Conservation (phyloP, 2,888 invertebrate species). For the Therioaphis trifolii region DNA sequence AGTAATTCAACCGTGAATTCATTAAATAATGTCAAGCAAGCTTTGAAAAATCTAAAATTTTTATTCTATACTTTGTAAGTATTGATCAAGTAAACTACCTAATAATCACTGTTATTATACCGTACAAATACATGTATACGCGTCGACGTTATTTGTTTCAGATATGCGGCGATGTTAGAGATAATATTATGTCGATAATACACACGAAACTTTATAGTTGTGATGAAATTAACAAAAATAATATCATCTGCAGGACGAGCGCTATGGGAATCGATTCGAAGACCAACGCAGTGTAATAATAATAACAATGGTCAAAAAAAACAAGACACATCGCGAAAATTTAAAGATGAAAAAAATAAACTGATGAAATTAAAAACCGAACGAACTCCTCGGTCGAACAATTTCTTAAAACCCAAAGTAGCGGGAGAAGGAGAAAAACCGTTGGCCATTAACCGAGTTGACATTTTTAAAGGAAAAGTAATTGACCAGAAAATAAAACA, state of each 20-base stretch:
- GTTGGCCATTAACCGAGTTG: not conserved
- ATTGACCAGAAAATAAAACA: not conserved
- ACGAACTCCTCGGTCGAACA: not conserved
- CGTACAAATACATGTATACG: not conserved
- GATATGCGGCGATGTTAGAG: not conserved
- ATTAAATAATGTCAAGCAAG: not conserved
- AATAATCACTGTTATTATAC: too few relatives aligned
- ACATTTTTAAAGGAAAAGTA: not conserved
- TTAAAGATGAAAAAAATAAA: not conserved
- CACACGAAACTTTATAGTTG: not conserved
- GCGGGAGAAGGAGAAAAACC: not conserved
- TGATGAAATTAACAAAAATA: slow-evolving; percentile 14
- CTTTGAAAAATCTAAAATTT: not conserved
- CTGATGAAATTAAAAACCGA: not conserved
- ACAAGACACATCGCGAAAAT: not conserved
- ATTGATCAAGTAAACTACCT: too few relatives aligned
- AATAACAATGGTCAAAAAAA: not conserved
- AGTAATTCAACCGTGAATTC: not conserved
- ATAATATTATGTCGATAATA: not conserved
- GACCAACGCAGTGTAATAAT: too few relatives aligned
- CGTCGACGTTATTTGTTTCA: slow-evolving; percentile 13
- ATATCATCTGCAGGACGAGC: not conserved
- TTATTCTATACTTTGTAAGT: too few relatives aligned
- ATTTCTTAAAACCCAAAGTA: not conserved
- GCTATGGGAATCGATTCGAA: not conserved